phyloP scores from a whole-genome alignment of 2,797 vertebrate genomes.

The Spea hammondii region DNA sequence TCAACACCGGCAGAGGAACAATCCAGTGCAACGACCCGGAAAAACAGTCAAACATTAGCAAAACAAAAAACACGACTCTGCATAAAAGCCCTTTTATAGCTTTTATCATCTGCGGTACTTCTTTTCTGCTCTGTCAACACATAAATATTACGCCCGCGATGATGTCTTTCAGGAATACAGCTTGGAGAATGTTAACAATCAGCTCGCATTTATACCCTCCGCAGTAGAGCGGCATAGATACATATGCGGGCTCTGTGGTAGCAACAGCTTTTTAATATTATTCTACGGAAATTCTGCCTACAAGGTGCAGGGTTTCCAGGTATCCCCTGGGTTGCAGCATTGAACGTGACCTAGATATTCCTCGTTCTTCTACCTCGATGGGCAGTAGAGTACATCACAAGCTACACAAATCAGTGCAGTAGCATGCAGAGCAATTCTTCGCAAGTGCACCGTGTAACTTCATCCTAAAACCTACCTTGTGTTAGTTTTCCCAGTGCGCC shows the following conservation, averaged over 20 bases:
- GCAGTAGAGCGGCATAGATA: background rate
- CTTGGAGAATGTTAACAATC: slow-evolving; percentile 6
- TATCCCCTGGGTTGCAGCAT: slow-evolving; percentile 10
- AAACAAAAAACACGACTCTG: slow-evolving; percentile 31
- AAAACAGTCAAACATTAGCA: slow-evolving; percentile 60
- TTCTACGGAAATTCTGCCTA: background rate
- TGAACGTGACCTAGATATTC: slow-evolving; percentile 44
- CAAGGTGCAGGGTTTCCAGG: slow-evolving; percentile 10
- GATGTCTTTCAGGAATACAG: slow-evolving; percentile 3
- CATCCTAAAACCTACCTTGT: slow-evolving; percentile 25
- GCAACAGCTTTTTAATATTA: slow-evolving; percentile 4
- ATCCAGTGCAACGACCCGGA: slow-evolving; percentile 47
- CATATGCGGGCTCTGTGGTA: background rate
- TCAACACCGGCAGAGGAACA: slow-evolving; percentile 32
- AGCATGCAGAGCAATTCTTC: slow-evolving; percentile 40
- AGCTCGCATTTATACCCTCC: background rate
- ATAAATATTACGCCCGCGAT: slow-evolving; percentile 15
- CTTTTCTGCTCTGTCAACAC: background rate
- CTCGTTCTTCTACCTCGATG: slow-evolving; percentile 11
- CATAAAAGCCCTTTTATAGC: background rate
- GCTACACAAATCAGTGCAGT: slow-evolving; percentile 31
- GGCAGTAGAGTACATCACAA: slow-evolving; percentile 23
- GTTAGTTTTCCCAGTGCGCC: background rate
- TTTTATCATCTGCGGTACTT: background rate
- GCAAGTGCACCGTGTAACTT: slow-evolving; percentile 36